phyloP scores from a whole-genome alignment of 2,888 invertebrate species.

The Pheosia tremula region DNA sequence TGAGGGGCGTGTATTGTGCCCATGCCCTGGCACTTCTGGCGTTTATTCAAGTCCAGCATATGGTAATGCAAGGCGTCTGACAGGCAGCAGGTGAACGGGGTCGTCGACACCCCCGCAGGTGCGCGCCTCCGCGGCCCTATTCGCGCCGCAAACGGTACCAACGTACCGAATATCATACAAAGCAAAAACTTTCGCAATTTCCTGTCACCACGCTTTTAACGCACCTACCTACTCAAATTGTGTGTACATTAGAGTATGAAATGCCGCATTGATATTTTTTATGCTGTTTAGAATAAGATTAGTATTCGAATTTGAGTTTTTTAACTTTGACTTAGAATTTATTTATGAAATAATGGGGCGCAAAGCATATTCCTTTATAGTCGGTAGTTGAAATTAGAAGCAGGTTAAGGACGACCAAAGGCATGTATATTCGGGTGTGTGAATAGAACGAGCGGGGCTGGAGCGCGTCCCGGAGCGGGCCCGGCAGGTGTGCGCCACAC shows the following conservation, averaged over 20 bases:
- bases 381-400: conserved; percentile 28
- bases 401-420: conserved; percentile 50
- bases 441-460: conserved; percentile 54
- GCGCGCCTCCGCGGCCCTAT: conserved; percentile 39
- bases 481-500: conserved; percentile 72
- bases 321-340: not conserved
- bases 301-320: not conserved
- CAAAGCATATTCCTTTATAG: conserved; percentile 12
- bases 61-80: conserved; percentile 60
- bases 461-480: conserved; percentile 44
- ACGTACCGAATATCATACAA: conserved; percentile 28
- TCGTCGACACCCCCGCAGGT: conserved; percentile 72
- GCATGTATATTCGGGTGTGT: conserved; percentile 36
- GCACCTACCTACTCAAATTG: conserved; percentile 9
- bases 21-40: conserved; percentile 21
- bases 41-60: conserved; percentile 48
- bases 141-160: conserved; percentile 40
- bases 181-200: conserved; percentile 51
- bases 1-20: not conserved
- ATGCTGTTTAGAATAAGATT: too few relatives aligned
- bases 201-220: conserved; percentile 39
- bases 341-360: not conserved
- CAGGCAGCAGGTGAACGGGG: conserved; percentile 73
- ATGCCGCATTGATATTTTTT: not conserved
- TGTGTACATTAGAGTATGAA: not conserved